Evolutionary conservation across 2,113 vertebrate species (phyloP).

Genomic region (Limnothrissa miodon): DNA sequence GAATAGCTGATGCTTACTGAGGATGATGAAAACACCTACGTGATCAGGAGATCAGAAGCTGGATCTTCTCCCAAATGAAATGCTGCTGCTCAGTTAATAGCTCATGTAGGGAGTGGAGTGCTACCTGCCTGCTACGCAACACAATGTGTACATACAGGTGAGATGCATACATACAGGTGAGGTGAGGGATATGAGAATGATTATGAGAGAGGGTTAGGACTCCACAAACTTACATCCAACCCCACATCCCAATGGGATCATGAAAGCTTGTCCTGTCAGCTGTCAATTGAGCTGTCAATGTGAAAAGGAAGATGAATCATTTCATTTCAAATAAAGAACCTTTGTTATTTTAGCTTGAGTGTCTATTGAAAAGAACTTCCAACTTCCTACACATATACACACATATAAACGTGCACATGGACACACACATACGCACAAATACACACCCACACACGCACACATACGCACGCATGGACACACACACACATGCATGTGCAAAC

Average conservation of each 20-base stretch:
- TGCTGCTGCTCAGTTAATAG: background rate
- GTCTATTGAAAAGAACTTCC: background rate
- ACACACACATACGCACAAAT: no score
- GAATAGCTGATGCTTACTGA: background rate
- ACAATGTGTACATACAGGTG: background rate
- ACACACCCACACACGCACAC: constrained; percentile 18
- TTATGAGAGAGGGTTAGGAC: constrained; percentile 30
- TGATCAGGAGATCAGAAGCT: constrained; percentile 10
- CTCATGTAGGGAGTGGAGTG: background rate
- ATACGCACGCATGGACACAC: background rate
- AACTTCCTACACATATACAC: background rate
- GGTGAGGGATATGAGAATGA: constrained; percentile 18
- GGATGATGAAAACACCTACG: background rate
- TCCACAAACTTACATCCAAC: constrained; percentile 49
- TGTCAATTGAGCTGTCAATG: constrained; percentile 80
- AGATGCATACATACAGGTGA: constrained; percentile 8
- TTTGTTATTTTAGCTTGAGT: constrained; percentile 61
- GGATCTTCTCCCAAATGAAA: background rate
- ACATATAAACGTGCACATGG: constrained; percentile 18
- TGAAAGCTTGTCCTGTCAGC: constrained; percentile 77
- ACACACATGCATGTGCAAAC: no score
- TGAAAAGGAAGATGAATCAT: constrained; percentile 76
- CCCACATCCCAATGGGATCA: constrained; percentile 69
- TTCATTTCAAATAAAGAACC: constrained; percentile 74
- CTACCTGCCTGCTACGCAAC: background rate